A percentile compares a stretch with the other conserved stretches of the same genome.
Conservation (phyloP, 2,888 invertebrate species). For the Apoderus coryli region DNA sequence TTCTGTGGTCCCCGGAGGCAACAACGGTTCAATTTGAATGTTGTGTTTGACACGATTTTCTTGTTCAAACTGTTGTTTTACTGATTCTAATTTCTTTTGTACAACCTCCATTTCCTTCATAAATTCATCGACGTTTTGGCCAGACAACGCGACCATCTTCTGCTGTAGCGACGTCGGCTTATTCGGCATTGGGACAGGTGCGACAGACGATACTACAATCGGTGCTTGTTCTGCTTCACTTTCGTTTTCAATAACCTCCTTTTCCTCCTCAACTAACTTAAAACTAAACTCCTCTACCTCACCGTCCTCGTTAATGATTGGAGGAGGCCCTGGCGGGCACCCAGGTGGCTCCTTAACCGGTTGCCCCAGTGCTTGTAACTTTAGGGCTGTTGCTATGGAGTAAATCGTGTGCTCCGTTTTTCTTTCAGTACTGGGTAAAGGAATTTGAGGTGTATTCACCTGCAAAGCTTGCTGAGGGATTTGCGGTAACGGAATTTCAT, state of each 20-base stretch:
- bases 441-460: conserved; percentile 24
- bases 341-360: conserved; percentile 57
- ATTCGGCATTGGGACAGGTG: conserved; percentile 12
- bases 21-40: conserved; percentile 23
- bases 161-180: conserved; percentile 72
- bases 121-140: conserved; percentile 83
- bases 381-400: conserved; percentile 32
- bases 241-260: conserved; percentile 21
- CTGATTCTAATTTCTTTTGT: conserved; percentile 51
- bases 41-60: background rate
- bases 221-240: conserved; percentile 15
- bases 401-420: conserved; percentile 33
- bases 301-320: conserved; percentile 51
- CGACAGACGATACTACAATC: conserved; percentile 5
- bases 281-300: conserved; percentile 36
- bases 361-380: conserved; percentile 28
- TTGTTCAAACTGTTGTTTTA: conserved; percentile 20
- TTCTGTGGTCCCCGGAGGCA: conserved; percentile 28
- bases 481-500: conserved; percentile 88
- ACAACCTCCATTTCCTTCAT: conserved; percentile 88
- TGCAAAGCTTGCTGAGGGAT: conserved; percentile 36
- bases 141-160: conserved; percentile 76
- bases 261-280: conserved; percentile 21
- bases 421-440: conserved; percentile 27
- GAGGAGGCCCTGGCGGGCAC: conserved; percentile 75